Percentiles rank a stretch among this genome's conserved stretches.
Conservation (phyloP, 1,140 invertebrate species). For the Drosophila erecta region DNA sequence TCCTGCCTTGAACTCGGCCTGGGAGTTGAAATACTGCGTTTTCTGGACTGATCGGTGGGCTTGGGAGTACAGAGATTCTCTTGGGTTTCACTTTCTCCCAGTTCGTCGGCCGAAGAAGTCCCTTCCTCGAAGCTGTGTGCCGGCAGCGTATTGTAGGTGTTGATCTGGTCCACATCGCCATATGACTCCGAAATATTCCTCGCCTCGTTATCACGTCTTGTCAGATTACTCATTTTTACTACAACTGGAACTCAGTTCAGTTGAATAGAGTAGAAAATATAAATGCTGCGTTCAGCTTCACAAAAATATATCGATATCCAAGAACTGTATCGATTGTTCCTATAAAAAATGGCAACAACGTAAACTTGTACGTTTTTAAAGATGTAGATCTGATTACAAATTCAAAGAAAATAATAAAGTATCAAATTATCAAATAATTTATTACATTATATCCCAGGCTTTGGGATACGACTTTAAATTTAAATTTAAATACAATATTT, state of each 20-base stretch:
- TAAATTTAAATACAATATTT: slow-evolving; percentile 6
- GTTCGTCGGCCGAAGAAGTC: slow-evolving; percentile 19
- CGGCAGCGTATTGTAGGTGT: background rate
- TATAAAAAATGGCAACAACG: background rate
- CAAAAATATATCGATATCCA: background rate
- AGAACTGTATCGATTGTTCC: background rate
- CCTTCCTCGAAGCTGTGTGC: slow-evolving; percentile 21
- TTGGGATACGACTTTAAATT: background rate
- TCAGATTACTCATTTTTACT: slow-evolving; percentile 1
- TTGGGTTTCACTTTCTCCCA: background rate
- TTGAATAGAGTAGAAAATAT: background rate
- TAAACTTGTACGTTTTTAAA: too few relatives aligned
- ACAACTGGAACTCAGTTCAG: too few relatives aligned
- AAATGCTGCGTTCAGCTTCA: background rate
- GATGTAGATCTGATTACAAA: too few relatives aligned
- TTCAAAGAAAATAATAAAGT: too few relatives aligned
- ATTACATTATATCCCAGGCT: slow-evolving; percentile 3
- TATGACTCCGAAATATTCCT: background rate
- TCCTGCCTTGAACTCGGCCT: background rate
- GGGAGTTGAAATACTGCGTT: background rate
- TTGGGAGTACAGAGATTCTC: background rate
- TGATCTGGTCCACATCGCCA: slow-evolving; percentile 6
- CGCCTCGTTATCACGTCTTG: background rate
- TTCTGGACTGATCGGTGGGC: background rate
- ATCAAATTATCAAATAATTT: background rate